Conservation (phyloP, 2,797 vertebrate species). For the Natrix natrix region DNA sequence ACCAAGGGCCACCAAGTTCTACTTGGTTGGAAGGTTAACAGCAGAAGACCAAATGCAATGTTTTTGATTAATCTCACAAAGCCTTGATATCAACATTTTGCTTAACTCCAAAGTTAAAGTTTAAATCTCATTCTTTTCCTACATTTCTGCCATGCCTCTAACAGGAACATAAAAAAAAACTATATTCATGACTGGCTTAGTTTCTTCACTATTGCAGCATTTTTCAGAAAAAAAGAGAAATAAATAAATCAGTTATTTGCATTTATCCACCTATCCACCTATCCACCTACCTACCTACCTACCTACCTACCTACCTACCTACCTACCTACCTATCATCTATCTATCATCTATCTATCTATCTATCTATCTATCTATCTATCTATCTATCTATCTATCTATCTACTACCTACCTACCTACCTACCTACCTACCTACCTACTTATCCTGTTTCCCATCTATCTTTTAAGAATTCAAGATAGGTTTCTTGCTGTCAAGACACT, state of each 20-base stretch:
- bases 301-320: too few relatives aligned
- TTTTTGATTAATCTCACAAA: not conserved
- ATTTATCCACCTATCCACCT: not conserved
- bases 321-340: too few relatives aligned
- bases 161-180: not conserved
- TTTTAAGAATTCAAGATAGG: not conserved
- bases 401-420: too few relatives aligned
- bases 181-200: not conserved
- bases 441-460: not conserved
- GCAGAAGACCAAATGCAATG: not conserved
- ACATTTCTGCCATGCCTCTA: not conserved
- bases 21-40: not conserved
- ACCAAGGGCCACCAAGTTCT: not conserved
- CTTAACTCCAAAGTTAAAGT: not conserved
- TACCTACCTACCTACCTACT: not conserved
- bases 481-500: not conserved
- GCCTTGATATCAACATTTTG: not conserved
- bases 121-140: not conserved
- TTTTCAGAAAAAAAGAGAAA: not conserved
- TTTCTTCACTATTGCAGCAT: not conserved
- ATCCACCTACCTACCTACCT: too few relatives aligned
- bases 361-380: not conserved
- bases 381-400: too few relatives aligned
- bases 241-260: not conserved
- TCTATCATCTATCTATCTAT: too few relatives aligned